Evolutionary conservation across 1,140 invertebrate genomes (phyloP), one percentile per base, ranked within the genome.

Genomic region (Sinella curviseta): DNA sequence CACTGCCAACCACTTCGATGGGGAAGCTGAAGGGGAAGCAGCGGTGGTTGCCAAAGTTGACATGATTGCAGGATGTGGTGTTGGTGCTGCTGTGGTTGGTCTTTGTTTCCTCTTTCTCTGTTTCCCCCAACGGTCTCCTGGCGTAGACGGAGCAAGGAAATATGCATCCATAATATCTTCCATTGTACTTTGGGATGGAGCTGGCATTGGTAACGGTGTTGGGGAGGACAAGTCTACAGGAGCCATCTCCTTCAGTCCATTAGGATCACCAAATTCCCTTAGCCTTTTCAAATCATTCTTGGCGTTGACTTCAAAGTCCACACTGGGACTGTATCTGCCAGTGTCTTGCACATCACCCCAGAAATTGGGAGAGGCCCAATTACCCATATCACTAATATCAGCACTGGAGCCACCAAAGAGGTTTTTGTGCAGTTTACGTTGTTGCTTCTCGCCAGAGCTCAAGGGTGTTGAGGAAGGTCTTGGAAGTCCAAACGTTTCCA

Each of bases 61-160:
- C 26, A 70, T 30, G 31, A 33, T 14, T 70, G 65, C 8, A 70
- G 79, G 67, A 75, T 60, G 28, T 80, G 79, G 81, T 31, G 80
- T 81, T 1, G 83, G 78, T 1, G 82, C 83, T 0, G 85, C 82
- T 4, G 82, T 80, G 3, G 86, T 86, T 0, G 87, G 87, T 0
- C 48, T 35, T 0, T 26, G 55, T 74, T 76, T 74, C 30, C 74
- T 55, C 1, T 39, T 20, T 60, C 60, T 73, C 31, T 26, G 76
- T 28, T 55, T 55, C 8, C 65, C 65, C 65, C 65, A 70, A 2
- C 65, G 26, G 3, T 8, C 30, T 30, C 65, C 65, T 14, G 65
- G 65, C 14, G 65, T 31, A 31, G 65, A 70, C 12, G 65, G 65
- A 31, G 65, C 12, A 14, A 60, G n/a, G 24, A 31, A 70, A 24